Conservation (phyloP, 2,797 vertebrate genomes). For the Phyllotis vaccarum region DNA sequence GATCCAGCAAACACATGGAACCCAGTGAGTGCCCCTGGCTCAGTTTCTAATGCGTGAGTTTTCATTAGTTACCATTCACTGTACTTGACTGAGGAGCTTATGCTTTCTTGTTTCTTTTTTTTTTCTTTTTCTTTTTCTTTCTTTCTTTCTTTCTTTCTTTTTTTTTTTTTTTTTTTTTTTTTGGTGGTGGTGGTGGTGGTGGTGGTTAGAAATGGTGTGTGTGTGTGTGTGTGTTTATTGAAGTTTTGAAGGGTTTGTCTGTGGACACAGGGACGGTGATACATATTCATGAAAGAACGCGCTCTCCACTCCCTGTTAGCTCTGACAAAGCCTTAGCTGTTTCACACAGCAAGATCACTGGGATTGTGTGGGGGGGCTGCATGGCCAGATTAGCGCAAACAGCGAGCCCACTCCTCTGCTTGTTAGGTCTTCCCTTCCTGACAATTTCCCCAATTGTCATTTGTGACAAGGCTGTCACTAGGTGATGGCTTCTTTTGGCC, state of each 20-base stretch:
- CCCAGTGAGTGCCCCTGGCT: slow-evolving; percentile 68
- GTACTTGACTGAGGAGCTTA: background rate
- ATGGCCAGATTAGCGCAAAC: slow-evolving; percentile 88
- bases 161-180: no score
- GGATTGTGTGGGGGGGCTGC: slow-evolving; percentile 86
- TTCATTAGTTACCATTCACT: slow-evolving; percentile 78
- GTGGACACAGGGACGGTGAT: slow-evolving; percentile 84
- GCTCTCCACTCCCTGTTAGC: slow-evolving; percentile 83
- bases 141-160: no score
- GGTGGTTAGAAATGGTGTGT: slow-evolving; percentile 34
- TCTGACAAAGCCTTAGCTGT: slow-evolving; percentile 90
- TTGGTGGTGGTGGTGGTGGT: no score
- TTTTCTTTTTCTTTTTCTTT: no score
- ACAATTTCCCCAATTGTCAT: slow-evolving; percentile 90
- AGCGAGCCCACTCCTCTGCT: slow-evolving; percentile 86
- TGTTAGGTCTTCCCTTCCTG: slow-evolving; percentile 87
- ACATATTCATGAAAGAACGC: slow-evolving; percentile 90
- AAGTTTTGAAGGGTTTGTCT: slow-evolving; percentile 82
- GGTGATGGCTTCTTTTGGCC: slow-evolving; percentile 90
- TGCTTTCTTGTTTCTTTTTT: slow-evolving; percentile 64
- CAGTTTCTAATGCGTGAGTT: slow-evolving; percentile 63
- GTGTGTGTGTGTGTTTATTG: slow-evolving; percentile 69
- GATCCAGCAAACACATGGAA: slow-evolving; percentile 78
- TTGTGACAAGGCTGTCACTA: slow-evolving; percentile 90
- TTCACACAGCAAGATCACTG: slow-evolving; percentile 88